phyloP scores from a whole-genome alignment of 2,113 vertebrate species.

The Chauna torquata region DNA sequence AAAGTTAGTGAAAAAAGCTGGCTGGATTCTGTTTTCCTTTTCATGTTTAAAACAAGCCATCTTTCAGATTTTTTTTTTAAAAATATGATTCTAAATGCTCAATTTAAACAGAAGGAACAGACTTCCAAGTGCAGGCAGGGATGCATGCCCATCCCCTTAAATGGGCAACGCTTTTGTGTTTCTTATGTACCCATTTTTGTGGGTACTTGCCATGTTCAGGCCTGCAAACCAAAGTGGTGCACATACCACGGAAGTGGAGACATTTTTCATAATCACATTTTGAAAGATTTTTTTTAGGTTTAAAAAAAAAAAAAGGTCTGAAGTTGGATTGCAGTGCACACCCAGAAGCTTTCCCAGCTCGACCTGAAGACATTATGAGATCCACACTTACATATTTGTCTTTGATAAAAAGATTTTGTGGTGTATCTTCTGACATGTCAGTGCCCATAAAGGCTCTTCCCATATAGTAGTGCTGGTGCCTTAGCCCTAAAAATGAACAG shows the following conservation, averaged over 20 bases:
- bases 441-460: neutral
- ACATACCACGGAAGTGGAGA: accelerated
- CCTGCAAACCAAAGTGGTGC: neutral
- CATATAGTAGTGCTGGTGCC: neutral
- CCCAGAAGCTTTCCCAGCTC: neutral
- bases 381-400: neutral
- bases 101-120: neutral
- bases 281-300: neutral
- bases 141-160: neutral
- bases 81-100: conserved; percentile 15
- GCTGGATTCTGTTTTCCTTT: neutral
- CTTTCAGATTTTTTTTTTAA: neutral
- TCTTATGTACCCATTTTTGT: neutral
- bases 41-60: neutral
- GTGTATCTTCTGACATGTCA: neutral
- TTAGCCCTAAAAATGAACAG: conserved; percentile 21
- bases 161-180: neutral
- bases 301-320: neutral
- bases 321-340: neutral
- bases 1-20: neutral
- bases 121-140: neutral
- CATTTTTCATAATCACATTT: neutral
- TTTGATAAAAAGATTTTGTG: neutral
- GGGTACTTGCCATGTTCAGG: neutral
- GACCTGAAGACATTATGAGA: neutral